These are phyloP conservation scores for Microcebus lehilahytsara DNA, from an alignment of 2,113 vertebrate genomes.

Conservation along the genomic window DNA sequence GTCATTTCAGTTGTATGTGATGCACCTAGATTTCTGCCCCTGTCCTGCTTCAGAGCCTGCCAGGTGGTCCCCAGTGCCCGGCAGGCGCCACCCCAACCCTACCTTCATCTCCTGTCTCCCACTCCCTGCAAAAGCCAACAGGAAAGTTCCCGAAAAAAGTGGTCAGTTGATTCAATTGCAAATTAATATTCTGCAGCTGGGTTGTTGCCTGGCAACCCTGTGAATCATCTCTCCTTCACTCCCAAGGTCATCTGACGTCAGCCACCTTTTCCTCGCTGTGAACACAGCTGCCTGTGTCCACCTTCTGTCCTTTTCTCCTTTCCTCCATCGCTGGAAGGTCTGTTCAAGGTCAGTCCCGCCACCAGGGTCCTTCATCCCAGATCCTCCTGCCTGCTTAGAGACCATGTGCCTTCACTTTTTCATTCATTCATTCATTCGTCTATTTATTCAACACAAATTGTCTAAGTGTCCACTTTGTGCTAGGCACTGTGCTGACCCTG, in stretches of 20 bases:
- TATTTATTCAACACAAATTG: background rate
- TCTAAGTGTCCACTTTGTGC: background rate
- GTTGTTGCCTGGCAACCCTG: conserved; percentile 50
- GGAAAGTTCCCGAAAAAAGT: background rate
- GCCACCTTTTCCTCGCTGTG: rapidly evolving
- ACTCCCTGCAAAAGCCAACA: background rate
- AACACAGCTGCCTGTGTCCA: background rate
- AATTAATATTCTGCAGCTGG: conserved; percentile 25
- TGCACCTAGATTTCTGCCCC: too few species aligned
- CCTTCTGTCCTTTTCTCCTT: background rate
- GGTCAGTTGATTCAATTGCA: background rate
- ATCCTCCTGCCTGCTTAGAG: background rate
- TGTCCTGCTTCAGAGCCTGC: too few species aligned
- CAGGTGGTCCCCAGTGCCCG: too few species aligned
- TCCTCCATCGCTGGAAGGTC: background rate
- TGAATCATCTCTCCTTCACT: background rate
- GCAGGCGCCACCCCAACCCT: too few species aligned
- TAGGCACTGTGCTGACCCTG: background rate
- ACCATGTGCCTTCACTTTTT: background rate
- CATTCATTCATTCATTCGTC: background rate
- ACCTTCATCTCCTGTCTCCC: too few species aligned
- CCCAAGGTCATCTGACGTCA: background rate
- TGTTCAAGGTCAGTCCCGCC: background rate
- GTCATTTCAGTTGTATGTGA: too few species aligned
- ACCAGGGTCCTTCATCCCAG: background rate